Evolutionary conservation across 2,113 vertebrate species (phyloP).

Genomic region (Spermophilus dauricus): DNA sequence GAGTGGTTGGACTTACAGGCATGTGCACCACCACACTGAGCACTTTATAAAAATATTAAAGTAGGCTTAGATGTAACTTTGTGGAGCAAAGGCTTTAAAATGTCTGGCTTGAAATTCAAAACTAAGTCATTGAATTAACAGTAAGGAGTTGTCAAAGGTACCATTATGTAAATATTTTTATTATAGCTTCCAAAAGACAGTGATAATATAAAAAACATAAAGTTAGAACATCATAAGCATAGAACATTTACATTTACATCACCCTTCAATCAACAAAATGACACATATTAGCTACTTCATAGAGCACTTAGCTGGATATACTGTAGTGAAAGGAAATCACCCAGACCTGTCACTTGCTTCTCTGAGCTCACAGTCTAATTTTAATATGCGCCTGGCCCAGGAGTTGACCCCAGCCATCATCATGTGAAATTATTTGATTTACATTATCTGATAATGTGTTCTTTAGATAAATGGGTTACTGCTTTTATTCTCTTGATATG

Average conservation of each 20-base stretch:
- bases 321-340: background rate
- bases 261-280: constrained; percentile 2
- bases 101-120: background rate
- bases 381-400: background rate
- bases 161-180: constrained; percentile 16
- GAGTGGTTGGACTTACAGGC: too few relatives aligned
- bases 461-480: background rate
- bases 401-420: background rate
- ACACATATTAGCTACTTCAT: background rate
- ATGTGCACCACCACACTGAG: too few relatives aligned
- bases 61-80: constrained; percentile 9
- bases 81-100: constrained; percentile 41
- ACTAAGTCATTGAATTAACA: constrained; percentile 3
- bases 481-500: constrained; percentile 17
- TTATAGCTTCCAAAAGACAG: background rate
- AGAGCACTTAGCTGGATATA: background rate
- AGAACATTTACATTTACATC: constrained; percentile 57
- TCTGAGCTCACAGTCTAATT: background rate
- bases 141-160: background rate
- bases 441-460: background rate
- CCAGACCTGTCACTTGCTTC: background rate
- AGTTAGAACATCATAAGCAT: background rate
- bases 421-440: background rate
- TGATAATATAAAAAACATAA: background rate
- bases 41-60: background rate